Conservation (phyloP, 2,888 invertebrate genomes). For the Atrina japonica region DNA sequence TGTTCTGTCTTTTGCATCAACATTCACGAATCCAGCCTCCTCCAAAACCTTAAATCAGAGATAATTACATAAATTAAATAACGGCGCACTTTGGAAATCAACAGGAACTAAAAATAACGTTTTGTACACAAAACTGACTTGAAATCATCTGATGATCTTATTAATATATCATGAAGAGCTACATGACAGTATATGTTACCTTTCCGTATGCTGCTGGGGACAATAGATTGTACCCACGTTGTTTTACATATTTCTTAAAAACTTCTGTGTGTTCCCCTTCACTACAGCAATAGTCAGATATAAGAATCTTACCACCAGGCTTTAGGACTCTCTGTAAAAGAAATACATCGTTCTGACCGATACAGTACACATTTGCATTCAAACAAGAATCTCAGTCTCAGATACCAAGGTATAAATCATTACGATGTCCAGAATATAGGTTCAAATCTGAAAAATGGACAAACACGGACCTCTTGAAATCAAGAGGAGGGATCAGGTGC, state of each 20-base stretch:
- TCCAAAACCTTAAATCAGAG: conserved; percentile 78
- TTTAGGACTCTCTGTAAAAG: conserved; percentile 82
- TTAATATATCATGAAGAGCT: neutral
- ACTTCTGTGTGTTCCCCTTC: conserved; percentile 81
- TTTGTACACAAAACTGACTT: neutral
- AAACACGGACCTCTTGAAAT: too few relatives aligned
- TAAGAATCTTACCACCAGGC: conserved; percentile 83
- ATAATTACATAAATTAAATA: neutral
- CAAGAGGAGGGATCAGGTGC: too few relatives aligned
- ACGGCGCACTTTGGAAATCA: neutral
- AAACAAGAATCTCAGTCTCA: too few relatives aligned
- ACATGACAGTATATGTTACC: too few relatives aligned
- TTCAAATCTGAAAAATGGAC: too few relatives aligned
- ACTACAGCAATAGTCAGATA: conserved; percentile 83
- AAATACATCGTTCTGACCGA: conserved; percentile 2
- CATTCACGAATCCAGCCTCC: conserved; percentile 82
- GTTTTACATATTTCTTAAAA: conserved; percentile 82
- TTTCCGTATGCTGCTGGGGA: conserved; percentile 80
- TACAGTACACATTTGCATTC: too few relatives aligned
- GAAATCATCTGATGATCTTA: neutral
- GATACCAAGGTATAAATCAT: too few relatives aligned
- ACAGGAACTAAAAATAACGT: neutral
- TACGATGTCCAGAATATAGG: too few relatives aligned
- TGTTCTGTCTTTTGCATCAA: conserved; percentile 82
- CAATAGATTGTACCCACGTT: conserved; percentile 82